These are phyloP conservation scores for Diprion similis DNA, from an alignment of 1,140 invertebrate species.

Conservation along the genomic window DNA sequence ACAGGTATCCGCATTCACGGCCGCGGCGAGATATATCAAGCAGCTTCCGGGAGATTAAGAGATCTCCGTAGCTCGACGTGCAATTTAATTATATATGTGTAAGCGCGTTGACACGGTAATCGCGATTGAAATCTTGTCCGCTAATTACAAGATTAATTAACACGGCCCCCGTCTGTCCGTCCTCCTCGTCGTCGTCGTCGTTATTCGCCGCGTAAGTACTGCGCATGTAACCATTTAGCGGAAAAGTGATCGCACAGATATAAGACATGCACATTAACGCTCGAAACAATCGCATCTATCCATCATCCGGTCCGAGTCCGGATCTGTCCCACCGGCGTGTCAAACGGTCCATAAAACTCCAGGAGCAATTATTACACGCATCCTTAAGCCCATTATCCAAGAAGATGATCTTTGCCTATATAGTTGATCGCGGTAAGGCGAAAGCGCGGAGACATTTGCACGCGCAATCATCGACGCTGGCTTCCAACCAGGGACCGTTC, in stretches of 20 bases:
- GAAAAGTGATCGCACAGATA: no score
- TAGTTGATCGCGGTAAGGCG: background rate
- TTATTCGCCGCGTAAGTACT: no score
- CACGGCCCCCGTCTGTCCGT: no score
- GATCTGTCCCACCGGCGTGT: no score
- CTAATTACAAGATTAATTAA: conserved; percentile 6
- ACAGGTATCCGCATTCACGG: background rate
- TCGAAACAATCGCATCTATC: no score
- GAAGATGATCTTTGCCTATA: background rate
- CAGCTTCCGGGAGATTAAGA: conserved; percentile 4
- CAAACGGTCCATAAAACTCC: no score
- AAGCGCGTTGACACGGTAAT: background rate
- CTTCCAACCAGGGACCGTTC: background rate
- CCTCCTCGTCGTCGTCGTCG: no score
- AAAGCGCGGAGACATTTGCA: background rate
- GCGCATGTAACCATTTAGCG: no score
- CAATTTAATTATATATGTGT: background rate
- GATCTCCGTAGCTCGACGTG: background rate
- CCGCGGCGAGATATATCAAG: background rate
- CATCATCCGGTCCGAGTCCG: no score
- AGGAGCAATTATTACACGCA: no score
- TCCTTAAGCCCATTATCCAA: no score
- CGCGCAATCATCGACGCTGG: background rate
- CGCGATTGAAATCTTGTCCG: background rate
- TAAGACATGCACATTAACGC: no score